Evolutionary conservation across 2,888 invertebrate genomes (phyloP).

Genomic region (Dexiosoma caninum): DNA sequence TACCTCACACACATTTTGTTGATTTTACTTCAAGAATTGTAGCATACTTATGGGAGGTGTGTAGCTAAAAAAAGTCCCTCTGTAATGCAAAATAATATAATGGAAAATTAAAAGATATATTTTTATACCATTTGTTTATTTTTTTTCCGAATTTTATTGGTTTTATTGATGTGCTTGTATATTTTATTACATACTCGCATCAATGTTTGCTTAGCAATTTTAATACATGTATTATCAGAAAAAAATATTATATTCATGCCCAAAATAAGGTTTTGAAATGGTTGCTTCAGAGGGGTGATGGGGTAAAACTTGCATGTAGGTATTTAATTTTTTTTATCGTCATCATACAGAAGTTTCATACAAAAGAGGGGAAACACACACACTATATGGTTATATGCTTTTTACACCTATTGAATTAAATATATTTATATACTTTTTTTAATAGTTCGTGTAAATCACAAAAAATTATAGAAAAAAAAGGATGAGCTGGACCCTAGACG

Average conservation of each 20-base stretch:
- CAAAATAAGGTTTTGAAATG: background rate
- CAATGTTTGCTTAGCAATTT: slow-evolving; percentile 68
- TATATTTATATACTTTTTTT: no score
- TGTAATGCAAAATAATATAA: slow-evolving; percentile 49
- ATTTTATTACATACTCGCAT: slow-evolving; percentile 73
- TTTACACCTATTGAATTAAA: no score
- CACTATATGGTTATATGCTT: background rate
- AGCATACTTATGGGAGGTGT: slow-evolving; percentile 23
- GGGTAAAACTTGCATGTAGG: background rate
- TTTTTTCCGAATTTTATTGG: slow-evolving; percentile 70
- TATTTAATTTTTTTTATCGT: slow-evolving; percentile 54
- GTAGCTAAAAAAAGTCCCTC: slow-evolving; percentile 22
- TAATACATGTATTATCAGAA: slow-evolving; percentile 70
- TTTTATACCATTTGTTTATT: slow-evolving; percentile 45
- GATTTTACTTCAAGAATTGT: background rate
- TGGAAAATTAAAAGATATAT: slow-evolving; percentile 3
- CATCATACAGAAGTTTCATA: slow-evolving; percentile 73
- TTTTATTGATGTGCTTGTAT: slow-evolving; percentile 64
- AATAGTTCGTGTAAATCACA: no score
- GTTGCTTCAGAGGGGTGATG: background rate
- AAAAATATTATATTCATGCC: background rate
- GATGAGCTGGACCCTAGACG: no score
- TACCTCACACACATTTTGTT: background rate
- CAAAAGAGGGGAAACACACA: no score
- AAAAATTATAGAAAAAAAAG: no score